A percentile compares a stretch with the other conserved stretches of the same genome.
These are phyloP conservation scores for Lasiommata megera DNA, from an alignment of 2,888 invertebrate genomes.

Conservation along the genomic window DNA sequence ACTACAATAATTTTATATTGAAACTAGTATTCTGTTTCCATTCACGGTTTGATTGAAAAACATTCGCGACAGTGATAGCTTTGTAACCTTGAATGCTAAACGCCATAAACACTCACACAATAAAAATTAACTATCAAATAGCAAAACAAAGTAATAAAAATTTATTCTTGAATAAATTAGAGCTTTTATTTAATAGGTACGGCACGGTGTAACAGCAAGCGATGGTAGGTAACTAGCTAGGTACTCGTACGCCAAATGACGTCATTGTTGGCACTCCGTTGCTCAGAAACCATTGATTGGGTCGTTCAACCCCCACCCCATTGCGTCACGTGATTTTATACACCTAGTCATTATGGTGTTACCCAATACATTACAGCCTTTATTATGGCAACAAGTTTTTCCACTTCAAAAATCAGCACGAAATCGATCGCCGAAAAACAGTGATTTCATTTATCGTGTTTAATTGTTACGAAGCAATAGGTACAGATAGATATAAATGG, in stretches of 20 bases:
- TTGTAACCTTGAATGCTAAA: too few species aligned
- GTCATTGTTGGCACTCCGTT: conserved; percentile 46
- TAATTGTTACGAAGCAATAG: too few species aligned
- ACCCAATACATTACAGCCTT: conserved; percentile 1
- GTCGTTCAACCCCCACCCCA: conserved; percentile 20
- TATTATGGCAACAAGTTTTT: conserved; percentile 3
- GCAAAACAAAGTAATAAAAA: not conserved
- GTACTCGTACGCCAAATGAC: conserved; percentile 28
- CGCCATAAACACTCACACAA: too few species aligned
- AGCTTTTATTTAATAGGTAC: not conserved
- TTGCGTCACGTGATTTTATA: conserved; percentile 10
- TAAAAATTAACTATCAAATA: not conserved
- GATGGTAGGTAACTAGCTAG: conserved; percentile 5
- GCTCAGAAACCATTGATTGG: conserved; percentile 44
- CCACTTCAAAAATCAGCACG: too few species aligned
- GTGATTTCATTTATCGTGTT: too few species aligned
- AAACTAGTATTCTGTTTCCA: too few species aligned
- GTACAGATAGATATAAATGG: too few species aligned
- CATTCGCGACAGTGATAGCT: too few species aligned
- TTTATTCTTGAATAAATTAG: not conserved
- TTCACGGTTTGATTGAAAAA: too few species aligned
- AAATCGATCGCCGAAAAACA: too few species aligned
- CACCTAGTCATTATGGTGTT: conserved; percentile 9
- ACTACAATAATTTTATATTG: too few species aligned
- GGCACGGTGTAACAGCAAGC: conserved; percentile 24